Conservation (phyloP, 1,140 invertebrate species). For the Lithobius niger region DNA sequence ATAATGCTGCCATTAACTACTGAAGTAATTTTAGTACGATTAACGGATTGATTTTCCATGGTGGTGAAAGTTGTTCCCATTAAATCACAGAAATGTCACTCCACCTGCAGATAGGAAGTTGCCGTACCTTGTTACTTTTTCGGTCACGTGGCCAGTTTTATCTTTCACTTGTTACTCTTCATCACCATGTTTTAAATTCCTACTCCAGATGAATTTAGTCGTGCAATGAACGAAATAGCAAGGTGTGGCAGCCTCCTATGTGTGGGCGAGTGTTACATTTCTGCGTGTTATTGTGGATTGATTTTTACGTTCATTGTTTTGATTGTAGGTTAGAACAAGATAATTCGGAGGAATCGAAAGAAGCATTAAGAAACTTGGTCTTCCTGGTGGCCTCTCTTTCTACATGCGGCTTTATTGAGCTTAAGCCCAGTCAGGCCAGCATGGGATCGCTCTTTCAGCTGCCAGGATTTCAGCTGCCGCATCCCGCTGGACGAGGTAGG, state of each 20-base stretch:
- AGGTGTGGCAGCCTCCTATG: no score
- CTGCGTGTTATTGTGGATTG: no score
- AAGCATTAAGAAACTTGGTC: conserved; percentile 82
- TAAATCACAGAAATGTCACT: no score
- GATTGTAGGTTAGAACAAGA: conserved; percentile 55
- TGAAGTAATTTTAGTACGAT: not conserved
- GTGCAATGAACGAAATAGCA: no score
- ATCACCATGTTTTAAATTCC: no score
- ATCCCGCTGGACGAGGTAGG: conserved; percentile 71
- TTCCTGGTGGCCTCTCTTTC: conserved; percentile 84
- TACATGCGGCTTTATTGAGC: conserved; percentile 80
- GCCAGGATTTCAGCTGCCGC: conserved; percentile 79
- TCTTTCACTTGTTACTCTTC: no score
- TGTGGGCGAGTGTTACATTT: no score
- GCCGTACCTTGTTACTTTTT: no score
- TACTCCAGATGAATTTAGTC: no score
- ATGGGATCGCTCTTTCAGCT: conserved; percentile 84
- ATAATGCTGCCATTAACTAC: not conserved
- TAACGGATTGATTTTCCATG: conserved; percentile 2
- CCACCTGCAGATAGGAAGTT: no score
- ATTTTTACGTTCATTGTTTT: no score
- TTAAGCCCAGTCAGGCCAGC: conserved; percentile 45
- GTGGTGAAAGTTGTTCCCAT: not conserved
- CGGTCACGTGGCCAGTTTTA: no score
- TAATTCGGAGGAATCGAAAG: conserved; percentile 59